Percentiles rank a stretch among this genome's conserved stretches.
Evolutionary conservation across 2,888 invertebrate genomes (phyloP).

Genomic region (Scaptomyza caliginosa): DNA sequence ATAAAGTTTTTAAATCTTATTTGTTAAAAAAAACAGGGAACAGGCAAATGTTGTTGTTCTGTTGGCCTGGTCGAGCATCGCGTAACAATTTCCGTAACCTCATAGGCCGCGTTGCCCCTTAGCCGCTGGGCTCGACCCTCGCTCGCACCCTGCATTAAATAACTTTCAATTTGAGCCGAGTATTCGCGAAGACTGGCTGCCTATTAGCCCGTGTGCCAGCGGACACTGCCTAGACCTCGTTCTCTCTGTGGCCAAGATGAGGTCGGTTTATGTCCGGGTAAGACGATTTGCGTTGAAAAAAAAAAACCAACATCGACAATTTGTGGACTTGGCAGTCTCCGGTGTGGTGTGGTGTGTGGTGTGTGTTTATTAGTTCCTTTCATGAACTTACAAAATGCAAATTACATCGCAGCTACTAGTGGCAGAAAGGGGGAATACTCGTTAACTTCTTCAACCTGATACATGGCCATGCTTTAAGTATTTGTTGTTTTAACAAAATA

Average conservation of each 20-base stretch:
- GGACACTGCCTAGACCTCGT: constrained; percentile 40
- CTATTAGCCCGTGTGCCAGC: constrained; percentile 63
- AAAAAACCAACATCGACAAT: constrained; percentile 56
- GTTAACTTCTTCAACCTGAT: not conserved
- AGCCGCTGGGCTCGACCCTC: constrained; percentile 9
- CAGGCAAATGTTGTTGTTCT: constrained; percentile 27
- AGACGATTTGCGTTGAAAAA: constrained; percentile 43
- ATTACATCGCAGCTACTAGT: constrained; percentile 37
- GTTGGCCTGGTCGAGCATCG: constrained; percentile 56
- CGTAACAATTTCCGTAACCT: constrained; percentile 74
- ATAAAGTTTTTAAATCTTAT: constrained; percentile 80
- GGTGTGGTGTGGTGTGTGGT: constrained; percentile 40
- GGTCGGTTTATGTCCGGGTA: constrained; percentile 23
- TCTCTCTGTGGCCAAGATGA: constrained; percentile 12
- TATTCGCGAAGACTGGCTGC: constrained; percentile 55
- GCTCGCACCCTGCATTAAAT: constrained; percentile 56
- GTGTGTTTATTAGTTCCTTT: constrained; percentile 73
- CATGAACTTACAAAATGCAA: constrained; percentile 59
- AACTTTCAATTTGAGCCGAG: constrained; percentile 79
- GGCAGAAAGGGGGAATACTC: not conserved
- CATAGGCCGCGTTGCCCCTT: constrained; percentile 42
- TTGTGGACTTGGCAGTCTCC: constrained; percentile 65
- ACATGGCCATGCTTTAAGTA: too few species aligned
- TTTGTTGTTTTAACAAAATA: too few species aligned
- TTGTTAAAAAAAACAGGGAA: constrained; percentile 40